phyloP scores from a whole-genome alignment of 2,113 vertebrate genomes.

The Pterophyllum scalare region DNA sequence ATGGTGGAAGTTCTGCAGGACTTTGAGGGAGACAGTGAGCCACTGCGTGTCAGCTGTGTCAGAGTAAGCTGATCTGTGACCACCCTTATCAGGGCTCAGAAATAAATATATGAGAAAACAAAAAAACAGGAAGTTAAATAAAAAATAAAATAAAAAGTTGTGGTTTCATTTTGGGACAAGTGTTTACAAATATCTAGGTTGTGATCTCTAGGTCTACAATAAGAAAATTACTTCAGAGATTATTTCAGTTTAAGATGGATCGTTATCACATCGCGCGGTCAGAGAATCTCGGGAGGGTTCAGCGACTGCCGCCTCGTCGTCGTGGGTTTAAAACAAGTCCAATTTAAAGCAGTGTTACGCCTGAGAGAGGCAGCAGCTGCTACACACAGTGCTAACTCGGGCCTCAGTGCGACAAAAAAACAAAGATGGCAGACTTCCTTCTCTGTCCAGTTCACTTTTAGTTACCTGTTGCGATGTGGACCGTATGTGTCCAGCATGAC shows the following conservation, averaged over 20 bases:
- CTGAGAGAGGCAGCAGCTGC: not conserved
- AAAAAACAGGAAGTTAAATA: no score
- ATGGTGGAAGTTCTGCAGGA: no score
- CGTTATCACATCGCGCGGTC: not conserved
- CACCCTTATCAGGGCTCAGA: no score
- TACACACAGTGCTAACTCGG: not conserved
- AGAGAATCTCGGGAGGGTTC: no score
- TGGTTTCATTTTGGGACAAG: not conserved
- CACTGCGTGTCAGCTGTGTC: no score
- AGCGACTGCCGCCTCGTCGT: no score
- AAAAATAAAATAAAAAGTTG: no score
- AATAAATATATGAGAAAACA: no score
- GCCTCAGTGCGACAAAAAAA: not conserved
- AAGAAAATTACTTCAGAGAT: conserved; percentile 1
- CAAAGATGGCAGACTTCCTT: not conserved
- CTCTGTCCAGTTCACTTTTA: not conserved
- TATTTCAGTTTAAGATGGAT: not conserved
- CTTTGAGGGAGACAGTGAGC: no score
- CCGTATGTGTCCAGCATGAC: conserved; percentile 89
- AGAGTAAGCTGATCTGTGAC: no score
- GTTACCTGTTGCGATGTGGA: conserved; percentile 84
- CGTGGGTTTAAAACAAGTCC: not conserved
- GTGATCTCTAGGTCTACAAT: not conserved
- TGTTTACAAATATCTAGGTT: no score
- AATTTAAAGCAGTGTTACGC: not conserved